Base-by-base conservation (phyloP, 2,888 invertebrate species). In the Adelognathus sp. region DNA sequence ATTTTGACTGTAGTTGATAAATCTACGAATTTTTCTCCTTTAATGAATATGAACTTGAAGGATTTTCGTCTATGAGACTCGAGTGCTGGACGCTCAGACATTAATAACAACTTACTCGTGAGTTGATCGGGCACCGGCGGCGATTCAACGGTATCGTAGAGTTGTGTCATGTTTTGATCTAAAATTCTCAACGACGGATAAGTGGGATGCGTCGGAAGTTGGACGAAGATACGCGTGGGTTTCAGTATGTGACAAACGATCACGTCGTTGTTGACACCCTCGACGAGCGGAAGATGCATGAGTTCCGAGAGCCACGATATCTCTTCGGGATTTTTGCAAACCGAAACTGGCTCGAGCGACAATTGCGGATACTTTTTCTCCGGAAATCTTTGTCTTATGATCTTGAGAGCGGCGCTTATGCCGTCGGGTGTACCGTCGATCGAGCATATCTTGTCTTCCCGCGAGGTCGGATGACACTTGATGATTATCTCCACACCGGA, bases 151-250 rank as follows among this genome's bases (percentile, higher is more conserved):
- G 94, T 94, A 81, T 94, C 94, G 92, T 99, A 99, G 81, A 96
- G 95, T 77, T 94, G 93, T 85, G 95, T 95, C 96, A 99, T 97
- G 89, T 94, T 95, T 85, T 94, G 94, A 90, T 96, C 97, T 85
- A 98, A 93, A 78, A 95, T 93, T 87, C 96, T 95, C 85, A 99
- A 93, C 74, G 96, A 95, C 16, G 96, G 96, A 93, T 96, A 98
- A 52, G 98, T 96, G 4, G 99, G 98, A 93, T 99, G 99, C 76
- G 97, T 95, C 2, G 98, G 98, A 92, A 98, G 97, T 92, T 99
- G 99, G 76, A 99, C 94, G 93, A 99, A 99, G 89, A 99, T 93
- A 91, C 98, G 98, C 50, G 96, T 96, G 64, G 98, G 96, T 81
- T 95, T 95, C 82, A 97, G 95, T 88, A 98, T 94, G 86, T 96